phyloP scores from a whole-genome alignment of 2,113 vertebrate genomes.

The Nothobranchius furzeri region DNA sequence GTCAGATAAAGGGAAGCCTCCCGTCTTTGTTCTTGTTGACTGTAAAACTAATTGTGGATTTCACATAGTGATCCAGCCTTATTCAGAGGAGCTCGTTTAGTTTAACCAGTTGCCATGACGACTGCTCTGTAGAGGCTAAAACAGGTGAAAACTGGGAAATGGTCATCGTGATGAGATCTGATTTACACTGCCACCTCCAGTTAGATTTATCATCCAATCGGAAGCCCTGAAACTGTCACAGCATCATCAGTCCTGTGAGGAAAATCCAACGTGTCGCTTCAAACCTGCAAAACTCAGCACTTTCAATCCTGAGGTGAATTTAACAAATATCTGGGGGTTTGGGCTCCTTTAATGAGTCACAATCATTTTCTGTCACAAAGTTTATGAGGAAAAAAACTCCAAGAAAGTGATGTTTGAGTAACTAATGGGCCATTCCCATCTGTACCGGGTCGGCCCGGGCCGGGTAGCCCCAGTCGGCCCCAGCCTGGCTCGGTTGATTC shows the following conservation, averaged over 20 bases:
- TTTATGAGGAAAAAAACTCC: too few relatives aligned
- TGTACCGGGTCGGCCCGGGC: too few relatives aligned
- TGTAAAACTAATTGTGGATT: constrained; percentile 46
- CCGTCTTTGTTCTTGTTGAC: constrained; percentile 47
- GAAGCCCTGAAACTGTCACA: constrained; percentile 5
- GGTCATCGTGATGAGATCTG: constrained; percentile 16
- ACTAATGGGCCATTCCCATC: too few relatives aligned
- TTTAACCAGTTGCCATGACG: constrained; percentile 44
- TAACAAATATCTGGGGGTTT: too few relatives aligned
- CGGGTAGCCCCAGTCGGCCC: too few relatives aligned
- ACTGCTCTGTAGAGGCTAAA: constrained; percentile 61
- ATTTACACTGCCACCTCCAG: constrained; percentile 52
- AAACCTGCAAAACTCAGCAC: constrained; percentile 24
- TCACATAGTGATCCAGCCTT: constrained; percentile 65
- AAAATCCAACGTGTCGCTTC: neutral
- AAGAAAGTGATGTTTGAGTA: too few relatives aligned
- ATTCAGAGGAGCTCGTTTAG: constrained; percentile 52
- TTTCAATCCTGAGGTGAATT: constrained; percentile 21
- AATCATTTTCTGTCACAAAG: too few relatives aligned
- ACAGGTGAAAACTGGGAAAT: constrained; percentile 12
- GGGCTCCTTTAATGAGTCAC: too few relatives aligned
- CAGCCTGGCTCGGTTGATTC: too few relatives aligned
- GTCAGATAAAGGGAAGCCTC: constrained; percentile 38
- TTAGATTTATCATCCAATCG: constrained; percentile 25
- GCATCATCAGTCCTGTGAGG: constrained; percentile 17